Conservation (phyloP, 2,113 vertebrate genomes). For the Paraplagusia blochii region DNA sequence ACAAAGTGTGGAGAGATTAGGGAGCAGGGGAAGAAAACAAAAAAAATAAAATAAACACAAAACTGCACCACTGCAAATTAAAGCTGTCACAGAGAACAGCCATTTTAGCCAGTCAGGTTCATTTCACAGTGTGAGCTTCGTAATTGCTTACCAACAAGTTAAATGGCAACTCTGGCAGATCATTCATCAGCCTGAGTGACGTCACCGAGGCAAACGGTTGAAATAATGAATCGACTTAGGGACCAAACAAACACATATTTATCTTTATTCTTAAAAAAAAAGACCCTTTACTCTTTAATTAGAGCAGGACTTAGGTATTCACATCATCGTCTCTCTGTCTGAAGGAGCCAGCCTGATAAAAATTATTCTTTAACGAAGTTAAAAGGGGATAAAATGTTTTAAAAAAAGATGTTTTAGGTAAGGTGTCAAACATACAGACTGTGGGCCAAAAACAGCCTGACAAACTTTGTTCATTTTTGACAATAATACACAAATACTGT, state of each 20-base stretch:
- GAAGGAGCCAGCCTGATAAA: no score
- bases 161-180: conserved; percentile 4
- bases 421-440: neutral
- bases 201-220: neutral
- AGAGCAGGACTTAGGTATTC: conserved; percentile 42
- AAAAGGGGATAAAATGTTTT: conserved; percentile 24
- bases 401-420: conserved; percentile 48
- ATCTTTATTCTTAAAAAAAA: neutral
- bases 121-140: conserved; percentile 8
- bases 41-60: conserved; percentile 2
- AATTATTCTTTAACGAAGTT: conserved; percentile 10
- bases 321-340: no score
- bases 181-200: conserved; percentile 5
- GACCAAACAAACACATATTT: neutral
- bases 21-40: neutral
- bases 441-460: no score
- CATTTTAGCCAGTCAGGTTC: conserved; percentile 13
- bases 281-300: conserved; percentile 54
- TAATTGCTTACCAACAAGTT: conserved; percentile 17
- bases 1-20: neutral
- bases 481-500: no score
- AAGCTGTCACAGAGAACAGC: conserved; percentile 5
- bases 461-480: no score
- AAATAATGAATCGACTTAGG: conserved; percentile 1
- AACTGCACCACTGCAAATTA: conserved; percentile 4